Percentiles rank a stretch among this genome's conserved stretches.
Conservation (phyloP, 1,140 invertebrate genomes). For the Aphidius ervi region DNA sequence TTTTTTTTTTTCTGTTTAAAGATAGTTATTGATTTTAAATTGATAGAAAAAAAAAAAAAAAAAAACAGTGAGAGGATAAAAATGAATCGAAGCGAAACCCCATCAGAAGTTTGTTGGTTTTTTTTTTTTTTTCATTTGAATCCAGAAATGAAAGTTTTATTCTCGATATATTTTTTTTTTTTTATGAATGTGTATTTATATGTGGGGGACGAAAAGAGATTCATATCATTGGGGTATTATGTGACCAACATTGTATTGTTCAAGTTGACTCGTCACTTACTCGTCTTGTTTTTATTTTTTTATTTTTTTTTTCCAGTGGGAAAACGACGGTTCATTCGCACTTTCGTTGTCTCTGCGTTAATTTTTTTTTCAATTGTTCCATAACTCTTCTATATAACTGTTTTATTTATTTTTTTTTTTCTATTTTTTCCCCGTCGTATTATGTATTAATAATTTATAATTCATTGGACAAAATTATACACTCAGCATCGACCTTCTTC, state of each 20-base stretch:
- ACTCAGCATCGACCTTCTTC: no score
- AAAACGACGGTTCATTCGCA: conserved; percentile 16
- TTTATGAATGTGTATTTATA: not conserved
- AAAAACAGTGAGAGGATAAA: conserved; percentile 5
- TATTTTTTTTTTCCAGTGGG: not conserved
- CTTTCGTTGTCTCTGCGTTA: conserved; percentile 8
- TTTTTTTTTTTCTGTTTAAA: no score
- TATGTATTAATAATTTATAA: no score
- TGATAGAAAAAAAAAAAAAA: not conserved
- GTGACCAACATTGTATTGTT: conserved; percentile 18
- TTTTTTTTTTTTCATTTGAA: no score
- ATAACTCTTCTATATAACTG: not conserved
- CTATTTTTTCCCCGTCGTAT: no score
- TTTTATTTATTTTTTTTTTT: not conserved
- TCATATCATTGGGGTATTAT: conserved; percentile 14
- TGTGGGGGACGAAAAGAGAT: conserved; percentile 13
- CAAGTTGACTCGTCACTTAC: not conserved
- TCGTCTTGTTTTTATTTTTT: not conserved
- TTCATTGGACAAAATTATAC: no score
- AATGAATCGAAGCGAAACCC: conserved; percentile 14
- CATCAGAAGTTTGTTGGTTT: no score
- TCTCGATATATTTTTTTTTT: conserved; percentile 3
- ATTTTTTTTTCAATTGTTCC: no score
- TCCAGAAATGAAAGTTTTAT: conserved; percentile 17
- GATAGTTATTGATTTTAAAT: not conserved